Evolutionary conservation across 1,140 invertebrate genomes (phyloP).

Genomic region (Drosophila auraria): DNA sequence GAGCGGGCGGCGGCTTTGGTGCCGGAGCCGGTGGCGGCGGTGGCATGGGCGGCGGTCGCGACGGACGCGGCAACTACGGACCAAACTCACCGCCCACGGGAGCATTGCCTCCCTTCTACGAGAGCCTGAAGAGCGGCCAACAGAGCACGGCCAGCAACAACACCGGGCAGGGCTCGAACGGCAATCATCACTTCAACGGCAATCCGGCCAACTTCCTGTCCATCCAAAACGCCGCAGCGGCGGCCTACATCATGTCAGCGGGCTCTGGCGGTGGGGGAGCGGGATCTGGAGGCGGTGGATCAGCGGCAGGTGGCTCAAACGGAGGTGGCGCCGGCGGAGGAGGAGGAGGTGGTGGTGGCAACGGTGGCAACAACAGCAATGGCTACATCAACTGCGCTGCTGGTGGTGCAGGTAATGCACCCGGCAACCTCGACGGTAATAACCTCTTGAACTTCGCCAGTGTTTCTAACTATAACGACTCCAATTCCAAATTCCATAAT

Average conservation of each 20-base stretch:
- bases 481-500: constrained; percentile 85
- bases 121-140: constrained; percentile 92
- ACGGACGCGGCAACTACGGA: constrained; percentile 92
- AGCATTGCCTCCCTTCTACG: constrained; percentile 93
- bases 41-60: constrained; percentile 90
- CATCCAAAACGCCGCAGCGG: constrained; percentile 85
- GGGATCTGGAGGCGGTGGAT: constrained; percentile 1
- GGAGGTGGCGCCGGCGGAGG: neutral
- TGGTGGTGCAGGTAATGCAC: constrained; percentile 15
- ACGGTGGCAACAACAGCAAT: constrained; percentile 25
- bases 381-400: constrained; percentile 47
- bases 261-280: constrained; percentile 25
- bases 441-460: constrained; percentile 76
- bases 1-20: constrained; percentile 83
- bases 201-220: constrained; percentile 89
- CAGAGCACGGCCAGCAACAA: constrained; percentile 70
- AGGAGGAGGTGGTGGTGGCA: constrained; percentile 8
- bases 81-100: constrained; percentile 93
- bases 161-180: constrained; percentile 16
- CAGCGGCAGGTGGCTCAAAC: constrained; percentile 23
- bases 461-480: constrained; percentile 75
- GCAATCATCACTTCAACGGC: constrained; percentile 85
- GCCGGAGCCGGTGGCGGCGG: constrained; percentile 88
- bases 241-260: constrained; percentile 77
- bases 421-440: constrained; percentile 65